Evolutionary conservation across 2,888 invertebrate species (phyloP).

Genomic region (Cantharis nigra): DNA sequence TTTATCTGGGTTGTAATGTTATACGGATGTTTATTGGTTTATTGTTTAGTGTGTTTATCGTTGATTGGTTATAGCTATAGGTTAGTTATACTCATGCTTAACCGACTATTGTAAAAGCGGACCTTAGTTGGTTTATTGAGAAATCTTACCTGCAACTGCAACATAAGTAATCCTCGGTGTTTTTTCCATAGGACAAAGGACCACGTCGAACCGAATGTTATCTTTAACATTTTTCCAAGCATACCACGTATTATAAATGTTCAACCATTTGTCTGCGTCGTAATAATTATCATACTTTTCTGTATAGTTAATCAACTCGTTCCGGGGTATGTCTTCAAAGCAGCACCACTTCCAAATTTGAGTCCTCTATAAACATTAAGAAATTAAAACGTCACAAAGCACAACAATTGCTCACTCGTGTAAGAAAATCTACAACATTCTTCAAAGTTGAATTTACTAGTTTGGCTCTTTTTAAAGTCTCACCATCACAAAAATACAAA

Average conservation of each 20-base stretch:
- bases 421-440: slow-evolving; percentile 46
- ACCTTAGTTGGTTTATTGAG: background rate
- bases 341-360: slow-evolving; percentile 52
- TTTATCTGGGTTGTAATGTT: too few relatives aligned
- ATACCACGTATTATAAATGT: slow-evolving; percentile 50
- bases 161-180: slow-evolving; percentile 49
- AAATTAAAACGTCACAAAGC: background rate
- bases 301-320: slow-evolving; percentile 48
- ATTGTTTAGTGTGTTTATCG: too few relatives aligned
- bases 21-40: too few relatives aligned
- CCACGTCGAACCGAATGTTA: slow-evolving; percentile 45
- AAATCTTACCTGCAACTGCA: slow-evolving; percentile 44
- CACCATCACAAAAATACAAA: slow-evolving; percentile 50
- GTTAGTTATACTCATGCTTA: too few relatives aligned
- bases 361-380: slow-evolving; percentile 42
- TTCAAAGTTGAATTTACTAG: slow-evolving; percentile 44
- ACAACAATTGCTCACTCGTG: slow-evolving; percentile 41
- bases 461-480: slow-evolving; percentile 47
- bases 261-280: slow-evolving; percentile 45
- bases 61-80: too few relatives aligned
- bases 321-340: slow-evolving; percentile 48
- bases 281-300: slow-evolving; percentile 41
- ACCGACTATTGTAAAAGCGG: too few relatives aligned
- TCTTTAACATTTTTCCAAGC: slow-evolving; percentile 46
- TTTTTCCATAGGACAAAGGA: slow-evolving; percentile 44